phyloP scores from a whole-genome alignment of 1,140 invertebrate species.

The Leptopilina boulardi region DNA sequence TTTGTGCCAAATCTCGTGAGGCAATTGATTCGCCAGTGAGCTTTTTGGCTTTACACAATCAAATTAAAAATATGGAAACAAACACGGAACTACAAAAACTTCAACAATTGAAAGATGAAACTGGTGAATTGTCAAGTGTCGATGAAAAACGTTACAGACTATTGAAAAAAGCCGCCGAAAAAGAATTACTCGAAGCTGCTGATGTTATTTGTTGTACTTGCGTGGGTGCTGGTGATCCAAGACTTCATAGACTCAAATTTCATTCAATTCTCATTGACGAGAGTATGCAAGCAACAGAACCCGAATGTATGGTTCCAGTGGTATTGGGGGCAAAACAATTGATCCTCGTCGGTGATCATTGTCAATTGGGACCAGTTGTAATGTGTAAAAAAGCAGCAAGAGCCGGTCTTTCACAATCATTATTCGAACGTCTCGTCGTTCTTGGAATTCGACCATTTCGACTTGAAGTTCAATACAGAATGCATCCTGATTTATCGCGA shows the following conservation, averaged over 20 bases:
- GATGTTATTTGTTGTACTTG: conserved; percentile 99
- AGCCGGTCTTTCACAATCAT: conserved; percentile 96
- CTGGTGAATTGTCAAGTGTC: conserved; percentile 93
- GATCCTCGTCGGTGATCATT: conserved; percentile 98
- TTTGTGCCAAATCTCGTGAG: conserved; percentile 98
- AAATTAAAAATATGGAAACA: conserved; percentile 95
- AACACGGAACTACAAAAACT: conserved; percentile 95
- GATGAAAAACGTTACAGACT: conserved; percentile 95
- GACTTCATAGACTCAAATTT: conserved; percentile 94
- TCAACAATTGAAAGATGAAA: conserved; percentile 98
- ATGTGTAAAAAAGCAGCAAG: conserved; percentile 99
- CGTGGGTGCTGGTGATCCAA: conserved; percentile 97
- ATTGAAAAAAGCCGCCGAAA: conserved; percentile 94
- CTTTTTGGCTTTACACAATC: conserved; percentile 97
- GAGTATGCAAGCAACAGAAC: conserved; percentile 97
- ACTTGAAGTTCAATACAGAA: conserved; percentile 98
- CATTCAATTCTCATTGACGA: conserved; percentile 99
- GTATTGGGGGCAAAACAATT: conserved; percentile 97
- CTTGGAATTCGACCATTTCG: conserved; percentile 96
- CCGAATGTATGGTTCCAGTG: conserved; percentile 99
- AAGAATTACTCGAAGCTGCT: conserved; percentile 94
- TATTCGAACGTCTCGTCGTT: conserved; percentile 98
- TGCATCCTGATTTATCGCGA: conserved; percentile 97
- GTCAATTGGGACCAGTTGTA: conserved; percentile 97
- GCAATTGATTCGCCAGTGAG: conserved; percentile 98